Base-by-base conservation (phyloP, 2,888 invertebrate species). In the Entomobrya proxima region DNA sequence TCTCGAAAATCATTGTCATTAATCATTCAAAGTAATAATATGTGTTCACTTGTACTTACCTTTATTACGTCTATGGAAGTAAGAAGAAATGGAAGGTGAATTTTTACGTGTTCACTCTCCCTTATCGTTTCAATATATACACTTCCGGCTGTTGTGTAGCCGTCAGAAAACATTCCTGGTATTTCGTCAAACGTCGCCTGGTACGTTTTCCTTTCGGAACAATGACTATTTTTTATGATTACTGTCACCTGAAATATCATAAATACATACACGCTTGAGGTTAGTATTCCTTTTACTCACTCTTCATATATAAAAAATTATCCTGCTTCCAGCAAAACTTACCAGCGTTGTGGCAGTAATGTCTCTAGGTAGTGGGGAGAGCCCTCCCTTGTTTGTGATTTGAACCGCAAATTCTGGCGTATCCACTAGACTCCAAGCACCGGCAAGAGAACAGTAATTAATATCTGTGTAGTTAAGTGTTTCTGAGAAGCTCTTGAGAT, bases 311-410 rank as follows among this genome's bases (percentile, higher is more conserved):
- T 3, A 27, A 6, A n/a, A 30, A 27, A 61, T 64, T 15, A 18
- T 64, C 32, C 24, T n/a, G 18, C 3, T 32, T 15, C 30, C 15
- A n/a, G 32, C n/a, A 64, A 30, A 47, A 74, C 87, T 89, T 88
- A 89, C 90, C 74, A 90, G 81, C 9, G 90, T 90, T 5, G 90
- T 89, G 2, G 89, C 89, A 15, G 90, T 90, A 50, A 89, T 89
- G 32, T 90, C 90, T 55, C 89, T 89, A 55, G 90, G 90, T 9
- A 90, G 61, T 9, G 90, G 90, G 37, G 88, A 86, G 9, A 89
- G 80, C n/a, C 90, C 89, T 32, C 89, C 90, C 78, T 89, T 90
- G 64, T 89, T 90, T 0, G 90, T 90, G 50, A 90, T 89, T 88
- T 90, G 90, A 50, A 90, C 89, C 9, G 90, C 89, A 78, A 90